phyloP scores from a whole-genome alignment of 2,888 invertebrate species.

The Mimas tiliae region DNA sequence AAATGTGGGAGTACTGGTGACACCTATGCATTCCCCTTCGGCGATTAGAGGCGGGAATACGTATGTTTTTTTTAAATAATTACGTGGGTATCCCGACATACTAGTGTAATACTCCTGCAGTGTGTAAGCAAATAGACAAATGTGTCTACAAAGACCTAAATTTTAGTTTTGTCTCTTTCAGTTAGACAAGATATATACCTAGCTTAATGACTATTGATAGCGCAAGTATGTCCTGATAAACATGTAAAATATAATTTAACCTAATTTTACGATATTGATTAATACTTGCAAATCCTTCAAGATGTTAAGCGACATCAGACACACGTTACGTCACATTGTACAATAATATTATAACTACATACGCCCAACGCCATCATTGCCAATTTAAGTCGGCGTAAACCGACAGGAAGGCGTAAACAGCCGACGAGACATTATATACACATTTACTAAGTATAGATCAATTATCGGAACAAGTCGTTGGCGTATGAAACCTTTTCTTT shows the following conservation, averaged over 20 bases:
- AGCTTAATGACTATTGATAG: background rate
- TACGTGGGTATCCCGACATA: too few species aligned
- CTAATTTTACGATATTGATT: background rate
- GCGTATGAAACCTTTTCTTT: background rate
- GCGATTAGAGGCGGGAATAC: too few species aligned
- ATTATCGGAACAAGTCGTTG: background rate
- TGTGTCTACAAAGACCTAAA: too few species aligned
- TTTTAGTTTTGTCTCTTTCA: too few species aligned
- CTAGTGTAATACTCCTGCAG: too few species aligned
- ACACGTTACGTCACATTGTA: slow-evolving; percentile 21
- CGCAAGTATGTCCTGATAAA: background rate
- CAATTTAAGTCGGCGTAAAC: slow-evolving; percentile 43
- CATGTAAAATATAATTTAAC: background rate
- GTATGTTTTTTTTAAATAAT: too few species aligned
- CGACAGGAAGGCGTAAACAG: slow-evolving; percentile 43
- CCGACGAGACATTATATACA: slow-evolving; percentile 32
- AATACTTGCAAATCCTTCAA: background rate
- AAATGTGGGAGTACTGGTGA: too few species aligned
- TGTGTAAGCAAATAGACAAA: too few species aligned
- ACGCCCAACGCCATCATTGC: slow-evolving; percentile 50
- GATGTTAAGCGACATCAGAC: background rate
- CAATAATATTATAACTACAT: slow-evolving; percentile 36
- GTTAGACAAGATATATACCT: too few species aligned
- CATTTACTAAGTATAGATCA: slow-evolving; percentile 30
- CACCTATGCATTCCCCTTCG: too few species aligned